Percentiles rank a stretch among this genome's conserved stretches.
These are phyloP conservation scores for Gopherus evgoodei DNA, from an alignment of 2,113 vertebrate species.

Conservation along the genomic window DNA sequence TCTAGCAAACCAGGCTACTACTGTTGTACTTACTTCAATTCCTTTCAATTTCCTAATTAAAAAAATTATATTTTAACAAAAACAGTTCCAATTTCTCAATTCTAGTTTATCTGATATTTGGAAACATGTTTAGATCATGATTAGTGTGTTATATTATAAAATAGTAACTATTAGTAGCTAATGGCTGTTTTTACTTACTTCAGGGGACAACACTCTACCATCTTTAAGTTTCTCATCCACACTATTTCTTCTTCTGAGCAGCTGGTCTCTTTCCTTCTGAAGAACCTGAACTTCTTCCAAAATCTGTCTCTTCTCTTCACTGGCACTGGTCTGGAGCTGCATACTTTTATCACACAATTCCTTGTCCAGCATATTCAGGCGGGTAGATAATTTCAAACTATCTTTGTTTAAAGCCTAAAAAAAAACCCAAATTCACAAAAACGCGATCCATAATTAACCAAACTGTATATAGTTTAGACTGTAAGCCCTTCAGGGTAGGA, in stretches of 20 bases:
- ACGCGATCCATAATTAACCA: neutral
- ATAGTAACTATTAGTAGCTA: neutral
- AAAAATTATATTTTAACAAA: neutral
- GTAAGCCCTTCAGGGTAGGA: neutral
- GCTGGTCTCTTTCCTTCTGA: constrained; percentile 80
- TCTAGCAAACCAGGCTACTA: neutral
- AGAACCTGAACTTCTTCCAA: constrained; percentile 81
- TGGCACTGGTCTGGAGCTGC: constrained; percentile 73
- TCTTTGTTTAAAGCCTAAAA: constrained; percentile 86
- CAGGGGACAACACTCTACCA: constrained; percentile 80
- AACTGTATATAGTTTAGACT: neutral
- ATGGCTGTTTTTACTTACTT: constrained; percentile 80
- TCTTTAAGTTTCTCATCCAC: constrained; percentile 86
- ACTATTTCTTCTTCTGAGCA: constrained; percentile 81
- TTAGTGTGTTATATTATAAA: neutral
- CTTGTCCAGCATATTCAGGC: constrained; percentile 83
- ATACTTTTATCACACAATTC: constrained; percentile 80
- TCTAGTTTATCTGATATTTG: neutral
- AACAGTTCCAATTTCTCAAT: neutral
- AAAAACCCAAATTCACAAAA: neutral
- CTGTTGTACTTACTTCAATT: neutral
- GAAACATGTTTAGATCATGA: neutral
- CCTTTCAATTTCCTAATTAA: neutral
- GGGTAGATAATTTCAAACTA: constrained; percentile 82
- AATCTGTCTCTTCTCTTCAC: constrained; percentile 77